Evolutionary conservation across 2,113 vertebrate species (phyloP).

Genomic region (Elephas maximus): DNA sequence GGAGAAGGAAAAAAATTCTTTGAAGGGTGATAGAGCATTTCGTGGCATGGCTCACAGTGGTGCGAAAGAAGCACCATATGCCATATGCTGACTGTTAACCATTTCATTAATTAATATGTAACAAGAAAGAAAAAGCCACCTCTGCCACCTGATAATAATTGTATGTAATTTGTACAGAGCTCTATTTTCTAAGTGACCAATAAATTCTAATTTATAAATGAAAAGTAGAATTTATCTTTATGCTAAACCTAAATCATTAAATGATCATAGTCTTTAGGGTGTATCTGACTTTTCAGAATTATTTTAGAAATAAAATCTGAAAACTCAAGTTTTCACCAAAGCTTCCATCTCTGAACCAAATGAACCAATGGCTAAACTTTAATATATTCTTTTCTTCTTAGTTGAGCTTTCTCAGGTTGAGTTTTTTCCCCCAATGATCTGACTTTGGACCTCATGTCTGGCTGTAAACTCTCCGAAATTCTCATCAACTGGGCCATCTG

Average conservation of each 20-base stretch:
- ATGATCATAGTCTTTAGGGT: not conserved
- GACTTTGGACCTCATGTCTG: slow-evolving; percentile 30
- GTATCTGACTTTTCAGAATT: not conserved
- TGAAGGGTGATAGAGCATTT: slow-evolving; percentile 58
- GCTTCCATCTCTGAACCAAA: not conserved
- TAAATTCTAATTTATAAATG: not conserved
- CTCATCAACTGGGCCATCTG: slow-evolving; percentile 43
- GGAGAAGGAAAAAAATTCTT: slow-evolving; percentile 16
- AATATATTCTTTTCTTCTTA: not conserved
- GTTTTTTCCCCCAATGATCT: not conserved
- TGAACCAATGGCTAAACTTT: not conserved
- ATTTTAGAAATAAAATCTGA: slow-evolving; percentile 8
- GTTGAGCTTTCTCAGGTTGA: not conserved
- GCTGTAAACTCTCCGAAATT: slow-evolving; percentile 52
- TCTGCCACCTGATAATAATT: not conserved
- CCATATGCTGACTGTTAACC: slow-evolving; percentile 36
- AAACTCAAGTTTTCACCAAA: not conserved
- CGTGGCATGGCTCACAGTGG: not conserved
- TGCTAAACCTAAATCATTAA: not conserved
- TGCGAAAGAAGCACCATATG: slow-evolving; percentile 22
- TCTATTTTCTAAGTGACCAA: slow-evolving; percentile 35
- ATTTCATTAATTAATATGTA: slow-evolving; percentile 60
- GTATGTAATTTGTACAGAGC: not conserved
- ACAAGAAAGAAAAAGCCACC: slow-evolving; percentile 24
- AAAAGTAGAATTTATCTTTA: not conserved